phyloP scores from a whole-genome alignment of 2,113 vertebrate genomes.

The Phasianus colchicus region DNA sequence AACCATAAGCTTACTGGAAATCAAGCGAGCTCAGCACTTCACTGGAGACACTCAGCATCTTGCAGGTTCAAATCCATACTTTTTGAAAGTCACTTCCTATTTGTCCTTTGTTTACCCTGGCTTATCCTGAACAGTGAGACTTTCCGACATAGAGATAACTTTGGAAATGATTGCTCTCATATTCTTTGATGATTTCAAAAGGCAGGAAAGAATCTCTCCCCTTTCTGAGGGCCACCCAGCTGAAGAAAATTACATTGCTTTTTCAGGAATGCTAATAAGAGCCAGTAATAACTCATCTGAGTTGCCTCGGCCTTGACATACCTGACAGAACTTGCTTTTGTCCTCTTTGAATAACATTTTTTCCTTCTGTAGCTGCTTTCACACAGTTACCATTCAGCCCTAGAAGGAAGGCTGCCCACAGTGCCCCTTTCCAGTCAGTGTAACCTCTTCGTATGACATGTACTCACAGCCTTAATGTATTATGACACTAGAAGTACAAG shows the following conservation, averaged over 20 bases:
- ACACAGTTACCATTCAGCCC: not conserved
- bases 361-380: conserved; percentile 6
- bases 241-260: conserved; percentile 39
- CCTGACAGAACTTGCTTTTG: conserved; percentile 37
- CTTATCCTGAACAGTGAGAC: conserved; percentile 59
- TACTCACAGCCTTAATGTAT: not conserved
- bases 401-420: not conserved
- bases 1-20: conserved; percentile 18
- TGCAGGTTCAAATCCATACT: conserved; percentile 44
- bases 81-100: conserved; percentile 56
- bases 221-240: conserved; percentile 60
- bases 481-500: not conserved
- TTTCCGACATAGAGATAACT: conserved; percentile 56
- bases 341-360: conserved; percentile 31
- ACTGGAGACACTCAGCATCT: conserved; percentile 36
- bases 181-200: conserved; percentile 73
- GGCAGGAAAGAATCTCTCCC: conserved; percentile 75
- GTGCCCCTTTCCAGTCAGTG: not conserved
- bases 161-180: conserved; percentile 67
- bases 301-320: conserved; percentile 59
- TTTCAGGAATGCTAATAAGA: conserved; percentile 62
- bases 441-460: not conserved
- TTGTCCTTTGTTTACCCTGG: conserved; percentile 66
- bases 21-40: conserved; percentile 25
- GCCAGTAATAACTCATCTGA: conserved; percentile 68